phyloP scores from a whole-genome alignment of 1,140 invertebrate genomes.

The Maconellicoccus hirsutus region DNA sequence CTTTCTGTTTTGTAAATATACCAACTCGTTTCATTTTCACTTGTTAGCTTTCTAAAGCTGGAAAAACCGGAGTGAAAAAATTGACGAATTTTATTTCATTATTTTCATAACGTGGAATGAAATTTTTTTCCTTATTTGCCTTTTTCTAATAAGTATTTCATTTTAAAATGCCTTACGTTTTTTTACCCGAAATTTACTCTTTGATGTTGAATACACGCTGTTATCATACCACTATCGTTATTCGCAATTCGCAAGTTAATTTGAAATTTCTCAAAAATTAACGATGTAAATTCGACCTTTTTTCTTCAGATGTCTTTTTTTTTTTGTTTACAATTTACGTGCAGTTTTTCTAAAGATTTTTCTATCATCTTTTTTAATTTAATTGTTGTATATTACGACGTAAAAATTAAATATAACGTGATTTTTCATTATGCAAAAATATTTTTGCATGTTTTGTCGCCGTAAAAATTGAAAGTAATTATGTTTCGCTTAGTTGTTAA shows the following conservation, averaged over 20 bases:
- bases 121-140: too few species aligned
- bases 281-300: neutral
- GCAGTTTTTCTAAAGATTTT: neutral
- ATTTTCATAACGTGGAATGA: too few species aligned
- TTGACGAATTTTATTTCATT: too few species aligned
- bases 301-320: too few species aligned
- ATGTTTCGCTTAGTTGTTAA: neutral
- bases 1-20: too few species aligned
- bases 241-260: neutral
- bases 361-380: neutral
- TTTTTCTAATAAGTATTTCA: too few species aligned
- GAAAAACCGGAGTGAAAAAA: too few species aligned
- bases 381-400: neutral
- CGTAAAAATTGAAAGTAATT: neutral
- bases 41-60: neutral
- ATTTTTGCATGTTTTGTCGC: neutral
- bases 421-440: neutral
- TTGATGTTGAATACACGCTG: too few species aligned
- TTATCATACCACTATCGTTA: too few species aligned
- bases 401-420: neutral
- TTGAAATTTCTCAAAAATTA: neutral
- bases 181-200: too few species aligned
- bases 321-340: neutral
- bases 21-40: neutral
- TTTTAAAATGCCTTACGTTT: too few species aligned